Evolutionary conservation across 2,888 invertebrate species (phyloP), one percentile per base, ranked within the genome.

Genomic region (Bembecia ichneumoniformis): DNA sequence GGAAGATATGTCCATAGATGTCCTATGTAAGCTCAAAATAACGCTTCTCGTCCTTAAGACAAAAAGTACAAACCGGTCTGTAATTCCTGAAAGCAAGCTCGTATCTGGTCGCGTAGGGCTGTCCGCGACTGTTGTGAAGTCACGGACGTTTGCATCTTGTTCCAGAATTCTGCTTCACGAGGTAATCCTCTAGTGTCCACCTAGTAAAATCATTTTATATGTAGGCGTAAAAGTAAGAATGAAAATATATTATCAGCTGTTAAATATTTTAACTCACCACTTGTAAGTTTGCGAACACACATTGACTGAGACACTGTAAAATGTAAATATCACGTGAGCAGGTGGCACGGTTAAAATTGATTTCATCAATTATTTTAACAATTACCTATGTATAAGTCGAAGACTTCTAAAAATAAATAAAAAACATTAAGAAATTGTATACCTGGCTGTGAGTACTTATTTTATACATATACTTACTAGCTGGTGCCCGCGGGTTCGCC

Each of bases 251-350:
- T 28, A 28, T 28, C 9, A 28, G 28, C 28, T 28, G 0, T 9
- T 20, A 7, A 28, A 28, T 28, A 28, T 28, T 28, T 44, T 44
- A 28, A 28, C 84, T 82, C 68, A 87, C 87, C 66, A 87, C 77
- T 77, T 87, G 81, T 50, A 87, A 74, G 68, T 88, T 86, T 16
- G 84, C 82, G 62, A 88, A 88, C 43, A 88, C 81, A 63, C 87
- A 88, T 58, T 87, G 87, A 57, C 86, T 87, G 47, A 88, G 77
- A 52, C 87, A 88, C 87, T 88, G 77, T 47, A 82, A 81, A 50
- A 55, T 40, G 2, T 7, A 28, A 28, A 28, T 28, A 9, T 28
- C 2, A 28, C 28, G 28, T 28, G 28, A 28, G 28, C 20, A 7
- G 20, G n/a, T n/a, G n/a, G n/a, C n/a, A n/a, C n/a, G n/a, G 7